Percentiles rank a stretch among this genome's conserved stretches.
phyloP scores from a whole-genome alignment of 2,113 vertebrate species.

The Nyctereutes procyonoides region DNA sequence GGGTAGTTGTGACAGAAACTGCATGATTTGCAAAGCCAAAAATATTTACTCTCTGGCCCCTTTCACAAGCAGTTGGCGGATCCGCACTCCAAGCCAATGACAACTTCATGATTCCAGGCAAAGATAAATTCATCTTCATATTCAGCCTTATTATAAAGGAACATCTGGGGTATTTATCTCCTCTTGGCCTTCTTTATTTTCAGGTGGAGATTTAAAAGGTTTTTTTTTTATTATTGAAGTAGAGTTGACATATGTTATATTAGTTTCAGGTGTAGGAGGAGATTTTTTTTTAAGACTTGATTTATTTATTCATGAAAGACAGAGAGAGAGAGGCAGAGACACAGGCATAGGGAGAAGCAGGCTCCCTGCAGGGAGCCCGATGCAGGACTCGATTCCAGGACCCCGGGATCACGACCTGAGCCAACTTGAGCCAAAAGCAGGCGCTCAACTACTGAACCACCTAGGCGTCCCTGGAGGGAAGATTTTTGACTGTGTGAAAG shows the following conservation, averaged over 20 bases:
- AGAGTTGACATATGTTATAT: background rate
- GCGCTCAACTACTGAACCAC: too few relatives aligned
- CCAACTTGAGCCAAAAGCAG: too few relatives aligned
- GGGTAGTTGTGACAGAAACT: background rate
- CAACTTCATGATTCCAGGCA: background rate
- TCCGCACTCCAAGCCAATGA: background rate
- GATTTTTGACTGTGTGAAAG: background rate
- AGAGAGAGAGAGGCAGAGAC: too few relatives aligned
- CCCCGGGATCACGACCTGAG: too few relatives aligned
- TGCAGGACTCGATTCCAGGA: too few relatives aligned
- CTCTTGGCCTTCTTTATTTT: conserved; percentile 10
- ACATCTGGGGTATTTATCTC: background rate
- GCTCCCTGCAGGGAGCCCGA: too few relatives aligned
- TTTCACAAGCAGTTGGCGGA: background rate
- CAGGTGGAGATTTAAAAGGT: background rate
- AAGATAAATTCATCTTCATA: conserved; percentile 32
- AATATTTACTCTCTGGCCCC: conserved; percentile 1
- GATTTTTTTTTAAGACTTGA: background rate
- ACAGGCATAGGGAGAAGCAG: too few relatives aligned
- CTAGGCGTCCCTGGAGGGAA: too few relatives aligned
- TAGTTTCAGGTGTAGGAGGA: background rate
- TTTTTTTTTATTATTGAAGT: background rate
- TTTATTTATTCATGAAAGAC: too few relatives aligned
- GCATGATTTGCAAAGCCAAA: background rate
- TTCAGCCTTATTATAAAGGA: background rate